Conservation (phyloP, 2,797 vertebrate species). For the Peromyscus nudipes region DNA sequence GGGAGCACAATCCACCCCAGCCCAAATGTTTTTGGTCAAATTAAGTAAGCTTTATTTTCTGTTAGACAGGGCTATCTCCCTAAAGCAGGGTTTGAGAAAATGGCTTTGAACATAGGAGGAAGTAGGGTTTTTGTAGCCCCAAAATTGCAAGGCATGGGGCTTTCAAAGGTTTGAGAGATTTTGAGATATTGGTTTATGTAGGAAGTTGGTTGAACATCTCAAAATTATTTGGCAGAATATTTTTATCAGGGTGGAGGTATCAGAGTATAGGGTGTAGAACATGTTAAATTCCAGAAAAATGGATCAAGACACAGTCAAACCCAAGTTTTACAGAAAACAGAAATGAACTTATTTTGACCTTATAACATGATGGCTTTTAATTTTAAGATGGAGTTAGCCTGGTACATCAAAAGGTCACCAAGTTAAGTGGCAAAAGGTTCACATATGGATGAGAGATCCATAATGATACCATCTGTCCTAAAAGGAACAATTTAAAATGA, state of each 20-base stretch:
- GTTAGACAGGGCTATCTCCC: neutral
- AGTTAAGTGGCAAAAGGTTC: neutral
- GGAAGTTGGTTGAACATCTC: neutral
- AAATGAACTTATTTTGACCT: neutral
- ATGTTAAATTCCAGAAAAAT: neutral
- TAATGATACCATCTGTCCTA: neutral
- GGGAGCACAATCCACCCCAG: too few relatives aligned
- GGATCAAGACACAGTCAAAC: neutral
- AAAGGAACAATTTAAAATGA: neutral
- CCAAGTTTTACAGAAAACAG: neutral
- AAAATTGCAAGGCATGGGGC: too few relatives aligned
- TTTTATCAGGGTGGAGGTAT: neutral
- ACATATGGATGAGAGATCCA: neutral
- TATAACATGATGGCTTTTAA: neutral
- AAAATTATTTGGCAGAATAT: neutral
- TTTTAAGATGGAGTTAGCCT: neutral
- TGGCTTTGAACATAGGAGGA: neutral
- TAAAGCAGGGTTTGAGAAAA: neutral
- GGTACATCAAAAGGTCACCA: neutral
- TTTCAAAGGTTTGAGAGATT: neutral
- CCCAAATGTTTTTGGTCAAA: neutral
- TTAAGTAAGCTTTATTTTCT: neutral
- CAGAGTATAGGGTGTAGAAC: neutral
- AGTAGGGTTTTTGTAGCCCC: neutral
- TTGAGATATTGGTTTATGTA: neutral